Base-by-base conservation (phyloP, 1,140 invertebrate genomes). In the Drosophila jambulina region DNA sequence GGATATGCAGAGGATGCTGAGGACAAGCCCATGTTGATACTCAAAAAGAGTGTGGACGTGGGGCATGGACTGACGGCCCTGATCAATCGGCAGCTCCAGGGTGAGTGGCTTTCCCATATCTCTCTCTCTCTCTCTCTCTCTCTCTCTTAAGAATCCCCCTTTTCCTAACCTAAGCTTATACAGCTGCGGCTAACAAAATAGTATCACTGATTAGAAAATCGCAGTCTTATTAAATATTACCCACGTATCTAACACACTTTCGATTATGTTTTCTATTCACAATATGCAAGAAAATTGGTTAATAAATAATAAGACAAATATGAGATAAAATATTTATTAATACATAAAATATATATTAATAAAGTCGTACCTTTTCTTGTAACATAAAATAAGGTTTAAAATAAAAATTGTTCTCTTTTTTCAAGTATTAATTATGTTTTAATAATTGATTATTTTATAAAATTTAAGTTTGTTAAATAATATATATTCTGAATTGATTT, bases 1-100 rank as follows among this genome's bases (percentile, higher is more conserved):
- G 95, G 95, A 43, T 95, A 96, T 87, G 85, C 85, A 15, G 95
- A 94, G 69, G 95, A 96, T 77, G 94, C 94, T n/a, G 96, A 96
- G 78, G 95, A 96, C 71, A 96, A 96, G 90, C 95, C 96, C 19
- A 95, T 95, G 95, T 94, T 96, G 67, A 95, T 96, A 29, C 95
- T 96, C 17, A 96, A 96, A 93, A 96, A 96, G 91, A 93, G 94
- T 38, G 95, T 95, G 17, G 96, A 96, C 79, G 85, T 90, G 48
- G 96, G 95, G 49, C 95, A 96, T 76, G 96, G 96, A 74, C 95
- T 96, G 84, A 96, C 96, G 59, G 96, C 96, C 34, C 93, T 96
- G 59, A 95, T 96, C 58, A 96, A 96, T 92, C 93, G 96, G 72
- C 96, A 96, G 93, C 92, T 96, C 65, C 96, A 96, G 95, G 96